These are phyloP conservation scores for Cerastis rubricosa DNA, from an alignment of 2,888 invertebrate genomes.

Conservation along the genomic window DNA sequence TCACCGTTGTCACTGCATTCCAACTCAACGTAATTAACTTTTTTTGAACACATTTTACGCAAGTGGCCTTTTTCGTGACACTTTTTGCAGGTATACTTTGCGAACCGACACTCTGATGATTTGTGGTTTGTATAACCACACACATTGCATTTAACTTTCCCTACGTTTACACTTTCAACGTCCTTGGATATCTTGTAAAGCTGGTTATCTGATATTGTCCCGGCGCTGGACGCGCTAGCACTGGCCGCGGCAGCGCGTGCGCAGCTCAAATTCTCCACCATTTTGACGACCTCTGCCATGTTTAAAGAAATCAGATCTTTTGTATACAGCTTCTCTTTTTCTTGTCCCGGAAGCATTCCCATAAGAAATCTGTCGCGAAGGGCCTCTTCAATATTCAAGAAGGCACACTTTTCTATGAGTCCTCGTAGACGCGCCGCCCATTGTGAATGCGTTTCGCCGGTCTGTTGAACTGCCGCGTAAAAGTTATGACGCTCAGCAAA, in stretches of 20 bases:
- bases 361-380: background rate
- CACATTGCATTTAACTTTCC: background rate
- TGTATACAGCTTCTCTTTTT: background rate
- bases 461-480: background rate
- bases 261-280: background rate
- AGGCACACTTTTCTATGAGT: background rate
- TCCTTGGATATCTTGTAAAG: background rate
- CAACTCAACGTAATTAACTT: conserved; percentile 24
- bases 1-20: conserved; percentile 10
- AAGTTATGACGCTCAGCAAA: conserved; percentile 3
- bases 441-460: background rate
- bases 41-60: conserved; percentile 12
- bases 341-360: background rate
- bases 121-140: conserved; percentile 14
- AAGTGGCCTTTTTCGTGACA: conserved; percentile 17
- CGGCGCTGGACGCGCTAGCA: too few relatives aligned
- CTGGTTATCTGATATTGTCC: background rate
- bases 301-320: background rate
- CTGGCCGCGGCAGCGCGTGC: background rate
- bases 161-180: too few relatives aligned
- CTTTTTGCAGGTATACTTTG: conserved; percentile 22
- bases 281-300: background rate
- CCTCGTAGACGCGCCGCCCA: background rate
- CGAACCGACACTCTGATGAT: background rate
- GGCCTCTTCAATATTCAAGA: background rate